Evolutionary conservation across 2,888 invertebrate genomes (phyloP), one percentile per base, ranked within the genome.

Genomic region (Strigamia transsilvanica): DNA sequence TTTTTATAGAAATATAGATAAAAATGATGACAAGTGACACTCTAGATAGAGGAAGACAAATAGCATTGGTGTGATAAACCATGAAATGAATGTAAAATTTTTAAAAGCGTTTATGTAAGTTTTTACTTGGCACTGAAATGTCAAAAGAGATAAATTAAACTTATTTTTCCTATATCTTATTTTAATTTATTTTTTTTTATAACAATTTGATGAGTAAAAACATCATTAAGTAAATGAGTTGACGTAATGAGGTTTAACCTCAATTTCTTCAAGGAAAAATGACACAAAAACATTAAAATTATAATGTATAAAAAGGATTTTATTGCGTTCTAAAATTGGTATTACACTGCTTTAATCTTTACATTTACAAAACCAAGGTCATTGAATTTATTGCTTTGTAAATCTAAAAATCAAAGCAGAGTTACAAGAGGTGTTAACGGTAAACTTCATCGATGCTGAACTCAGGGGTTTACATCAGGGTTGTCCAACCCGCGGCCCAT

Each of bases 201-300:
- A 27, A 4, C 12, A 12, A 27, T 13, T 15, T 27, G 32, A 73
- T 13, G 27, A 73, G 73, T 27, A 23, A 38, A 73, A 73, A 73
- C 73, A 32, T 18, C 56, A 56, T 56, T 56, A 56, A 56, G 56
- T 56, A 56, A 56, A 56, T 9, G 56, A 56, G 56, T 2, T 56
- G 56, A 56, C 56, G n/a, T 56, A 56, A 56, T 56, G 56, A 56
- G 56, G 15, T 18, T n/a, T 56, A 56, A 56, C 56, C 56, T 56
- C 56, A 18, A 18, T 56, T 18, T 18, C n/a, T 18, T 56, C n/a
- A 18, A 56, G 56, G 56, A 56, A n/a, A 46, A 46, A 12, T n/a
- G n/a, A 46, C 15, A 12, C 15, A 46, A 46, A 46, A 13, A 5
- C 13, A 46, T n/a, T 13, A n/a, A 46, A 46, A 46, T 13, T 46